Conservation (phyloP, 92 coral and sea anemone genomes). For the Porites lobata region DNA sequence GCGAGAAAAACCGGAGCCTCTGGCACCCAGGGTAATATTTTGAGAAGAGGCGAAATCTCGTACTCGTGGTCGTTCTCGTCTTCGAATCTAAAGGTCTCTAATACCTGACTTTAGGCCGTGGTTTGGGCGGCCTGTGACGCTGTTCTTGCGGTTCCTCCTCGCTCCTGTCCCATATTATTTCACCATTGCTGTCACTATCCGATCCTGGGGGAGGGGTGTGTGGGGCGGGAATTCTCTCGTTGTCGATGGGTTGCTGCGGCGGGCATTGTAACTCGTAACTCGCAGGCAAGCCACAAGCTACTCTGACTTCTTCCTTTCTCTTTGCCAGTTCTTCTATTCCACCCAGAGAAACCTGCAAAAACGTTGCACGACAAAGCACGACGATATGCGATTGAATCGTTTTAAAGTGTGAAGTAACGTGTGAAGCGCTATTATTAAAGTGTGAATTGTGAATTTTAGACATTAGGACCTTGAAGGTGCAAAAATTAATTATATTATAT, state of each 20-base stretch:
- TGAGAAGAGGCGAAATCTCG: not conserved
- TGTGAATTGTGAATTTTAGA: no score
- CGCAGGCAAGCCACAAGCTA: slow-evolving; percentile 86
- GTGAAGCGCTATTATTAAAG: no score
- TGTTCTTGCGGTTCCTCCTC: slow-evolving; percentile 58
- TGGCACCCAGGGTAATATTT: no score
- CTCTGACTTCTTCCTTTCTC: slow-evolving; percentile 77
- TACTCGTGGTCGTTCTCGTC: not conserved
- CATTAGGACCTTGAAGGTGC: no score
- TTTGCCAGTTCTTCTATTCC: slow-evolving; percentile 83
- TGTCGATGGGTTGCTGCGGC: slow-evolving; percentile 44
- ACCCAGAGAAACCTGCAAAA: slow-evolving; percentile 82
- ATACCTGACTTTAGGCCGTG: slow-evolving; percentile 89
- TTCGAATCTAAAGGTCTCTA: not conserved
- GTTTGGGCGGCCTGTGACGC: slow-evolving; percentile 65
- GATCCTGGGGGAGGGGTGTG: slow-evolving; percentile 81
- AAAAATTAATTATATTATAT: no score
- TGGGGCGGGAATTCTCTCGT: slow-evolving; percentile 68
- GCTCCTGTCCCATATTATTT: slow-evolving; percentile 48
- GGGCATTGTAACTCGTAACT: slow-evolving; percentile 90
- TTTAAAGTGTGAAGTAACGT: not conserved
- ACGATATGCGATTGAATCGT: no score
- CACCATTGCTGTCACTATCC: slow-evolving; percentile 75
- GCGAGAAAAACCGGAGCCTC: no score
- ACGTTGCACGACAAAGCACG: no score